Evolutionary conservation across 2,888 invertebrate genomes (phyloP), one percentile per base, ranked within the genome.

Genomic region (Sepioteuthis lessoniana): DNA sequence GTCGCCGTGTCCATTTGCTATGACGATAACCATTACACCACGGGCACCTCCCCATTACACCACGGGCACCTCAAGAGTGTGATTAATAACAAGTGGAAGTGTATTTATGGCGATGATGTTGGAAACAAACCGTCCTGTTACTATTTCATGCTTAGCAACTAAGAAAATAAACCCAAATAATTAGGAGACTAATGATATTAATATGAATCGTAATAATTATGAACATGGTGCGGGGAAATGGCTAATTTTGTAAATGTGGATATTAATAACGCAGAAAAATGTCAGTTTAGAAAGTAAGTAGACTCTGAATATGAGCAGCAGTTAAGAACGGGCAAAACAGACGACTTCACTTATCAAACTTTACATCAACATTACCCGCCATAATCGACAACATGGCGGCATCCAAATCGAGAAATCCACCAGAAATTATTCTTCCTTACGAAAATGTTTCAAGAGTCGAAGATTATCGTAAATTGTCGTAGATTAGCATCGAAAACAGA

Each of bases 241-340:
- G 4, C 76, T 76, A 76, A 76, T n/a, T 76, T 76, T 76, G 16
- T 76, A n/a, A 76, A n/a, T n/a, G 13, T n/a, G 76, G 76, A n/a
- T 13, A 76, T 76, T 76, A 76, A 76, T n/a, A 76, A 35, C 13
- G 76, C n/a, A 13, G n/a, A 2, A 19, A 35, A 76, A 60, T 60
- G n/a, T 16, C 55, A 25, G 21, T 55, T 55, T 55, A 19, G 55
- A 55, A n/a, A 76, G 76, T 76, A n/a, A 76, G n/a, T n/a, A n/a
- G 76, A 76, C n/a, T 76, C 76, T 76, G 76, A 13, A 76, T n/a
- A 76, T 76, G n/a, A 76, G 76, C n/a, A n/a, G n/a, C n/a, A 76
- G n/a, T 76, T 76, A n/a, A n/a, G 76, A 35, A 76, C 76, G 76
- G 76, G 16, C n/a, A 76, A n/a, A 2, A 76, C n/a, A 76, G n/a